Evolutionary conservation across 2,888 invertebrate genomes (phyloP).

Genomic region (Andrena fulva): DNA sequence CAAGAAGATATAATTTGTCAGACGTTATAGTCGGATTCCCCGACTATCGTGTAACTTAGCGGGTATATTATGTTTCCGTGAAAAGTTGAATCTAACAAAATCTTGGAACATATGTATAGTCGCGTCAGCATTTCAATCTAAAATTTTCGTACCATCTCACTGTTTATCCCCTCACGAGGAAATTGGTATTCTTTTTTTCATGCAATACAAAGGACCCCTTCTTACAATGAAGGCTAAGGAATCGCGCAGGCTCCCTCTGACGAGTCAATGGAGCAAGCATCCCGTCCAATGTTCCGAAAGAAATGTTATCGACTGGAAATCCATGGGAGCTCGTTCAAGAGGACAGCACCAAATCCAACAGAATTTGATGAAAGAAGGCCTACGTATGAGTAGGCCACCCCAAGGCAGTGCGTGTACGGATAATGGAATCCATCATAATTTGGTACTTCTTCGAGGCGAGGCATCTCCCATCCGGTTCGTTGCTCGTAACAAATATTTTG

Average conservation of each 20-base stretch:
- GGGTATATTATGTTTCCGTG: background rate
- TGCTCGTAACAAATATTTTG: slow-evolving; percentile 55
- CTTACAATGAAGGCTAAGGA: background rate
- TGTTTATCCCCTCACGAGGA: background rate
- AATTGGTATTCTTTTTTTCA: background rate
- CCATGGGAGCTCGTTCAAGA: slow-evolving; percentile 46
- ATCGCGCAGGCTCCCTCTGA: background rate
- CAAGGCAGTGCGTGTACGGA: slow-evolving; percentile 75
- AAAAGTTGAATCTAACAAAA: background rate
- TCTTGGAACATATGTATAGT: background rate
- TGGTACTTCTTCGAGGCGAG: slow-evolving; percentile 63
- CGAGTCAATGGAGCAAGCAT: background rate
- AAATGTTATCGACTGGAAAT: slow-evolving; percentile 54
- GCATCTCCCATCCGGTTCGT: slow-evolving; percentile 53
- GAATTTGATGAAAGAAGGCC: slow-evolving; percentile 68
- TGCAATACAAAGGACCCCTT: background rate
- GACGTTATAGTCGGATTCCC: background rate
- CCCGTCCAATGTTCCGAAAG: background rate
- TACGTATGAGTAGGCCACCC: slow-evolving; percentile 74
- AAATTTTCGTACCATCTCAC: background rate
- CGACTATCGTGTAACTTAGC: background rate
- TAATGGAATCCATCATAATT: slow-evolving; percentile 61
- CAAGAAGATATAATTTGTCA: background rate
- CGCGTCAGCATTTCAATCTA: background rate
- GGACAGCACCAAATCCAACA: slow-evolving; percentile 49